Evolutionary conservation across 2,797 vertebrate genomes (phyloP).

Genomic region (Pseudomugil tenellus): DNA sequence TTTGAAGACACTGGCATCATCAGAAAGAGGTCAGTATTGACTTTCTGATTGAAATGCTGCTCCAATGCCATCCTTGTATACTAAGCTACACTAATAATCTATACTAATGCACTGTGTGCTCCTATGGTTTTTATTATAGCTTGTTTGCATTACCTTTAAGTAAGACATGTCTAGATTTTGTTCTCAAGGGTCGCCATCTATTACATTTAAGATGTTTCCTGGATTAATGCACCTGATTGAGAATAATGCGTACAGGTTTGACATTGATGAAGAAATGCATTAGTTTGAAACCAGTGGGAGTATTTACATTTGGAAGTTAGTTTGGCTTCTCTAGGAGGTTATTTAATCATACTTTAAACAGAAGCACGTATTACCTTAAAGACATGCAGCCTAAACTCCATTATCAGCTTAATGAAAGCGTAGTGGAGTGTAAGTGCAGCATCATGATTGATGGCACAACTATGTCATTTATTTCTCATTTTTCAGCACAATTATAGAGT

Average conservation of each 20-base stretch:
- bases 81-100: no score
- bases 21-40: background rate
- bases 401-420: slow-evolving; percentile 67
- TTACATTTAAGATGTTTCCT: no score
- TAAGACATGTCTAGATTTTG: background rate
- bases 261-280: no score
- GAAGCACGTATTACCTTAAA: slow-evolving; percentile 46
- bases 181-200: no score
- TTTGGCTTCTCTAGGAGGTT: slow-evolving; percentile 32
- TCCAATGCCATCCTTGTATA: background rate
- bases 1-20: background rate
- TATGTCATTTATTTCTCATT: slow-evolving; percentile 51
- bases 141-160: background rate
- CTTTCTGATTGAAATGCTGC: background rate
- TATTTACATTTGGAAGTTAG: slow-evolving; percentile 4
- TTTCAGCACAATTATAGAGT: slow-evolving; percentile 34
- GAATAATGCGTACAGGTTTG: no score
- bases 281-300: slow-evolving; percentile 15
- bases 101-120: background rate
- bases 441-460: slow-evolving; percentile 57
- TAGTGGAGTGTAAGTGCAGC: slow-evolving; percentile 21
- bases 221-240: no score
- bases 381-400: slow-evolving; percentile 53
- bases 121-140: background rate
- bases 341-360: slow-evolving; percentile 61